Percentiles rank a stretch among this genome's conserved stretches.
These are phyloP conservation scores for Cyphomyrmex costatus DNA, from an alignment of 1,140 invertebrate genomes.

Conservation along the genomic window DNA sequence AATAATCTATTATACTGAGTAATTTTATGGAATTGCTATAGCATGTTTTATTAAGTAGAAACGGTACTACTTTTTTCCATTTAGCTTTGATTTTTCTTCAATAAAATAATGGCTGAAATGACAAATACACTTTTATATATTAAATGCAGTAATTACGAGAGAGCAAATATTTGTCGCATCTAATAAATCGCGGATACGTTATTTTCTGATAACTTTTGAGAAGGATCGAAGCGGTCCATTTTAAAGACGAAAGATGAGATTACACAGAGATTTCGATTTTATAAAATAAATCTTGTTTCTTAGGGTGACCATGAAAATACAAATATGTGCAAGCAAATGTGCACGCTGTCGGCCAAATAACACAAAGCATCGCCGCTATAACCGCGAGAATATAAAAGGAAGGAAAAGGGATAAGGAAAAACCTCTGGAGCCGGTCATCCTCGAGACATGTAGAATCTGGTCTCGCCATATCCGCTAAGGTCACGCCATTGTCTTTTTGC, in stretches of 20 bases:
- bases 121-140: neutral
- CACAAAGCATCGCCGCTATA: neutral
- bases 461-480: conserved; percentile 81
- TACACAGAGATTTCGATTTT: neutral
- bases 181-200: neutral
- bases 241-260: neutral
- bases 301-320: neutral
- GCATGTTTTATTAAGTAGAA: neutral
- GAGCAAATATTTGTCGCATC: neutral
- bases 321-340: neutral
- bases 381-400: neutral
- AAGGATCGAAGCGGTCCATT: neutral
- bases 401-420: conserved; percentile 34
- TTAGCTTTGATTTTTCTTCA: neutral
- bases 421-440: conserved; percentile 44
- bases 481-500: conserved; percentile 79
- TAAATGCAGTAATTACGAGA: neutral
- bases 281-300: conserved; percentile 10
- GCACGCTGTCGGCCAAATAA: neutral
- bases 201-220: neutral
- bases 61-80: neutral
- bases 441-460: conserved; percentile 75
- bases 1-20: neutral
- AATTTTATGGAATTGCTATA: neutral
- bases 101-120: neutral